Base-by-base conservation (phyloP, 2,797 vertebrate species). In the Antennarius maculatus region DNA sequence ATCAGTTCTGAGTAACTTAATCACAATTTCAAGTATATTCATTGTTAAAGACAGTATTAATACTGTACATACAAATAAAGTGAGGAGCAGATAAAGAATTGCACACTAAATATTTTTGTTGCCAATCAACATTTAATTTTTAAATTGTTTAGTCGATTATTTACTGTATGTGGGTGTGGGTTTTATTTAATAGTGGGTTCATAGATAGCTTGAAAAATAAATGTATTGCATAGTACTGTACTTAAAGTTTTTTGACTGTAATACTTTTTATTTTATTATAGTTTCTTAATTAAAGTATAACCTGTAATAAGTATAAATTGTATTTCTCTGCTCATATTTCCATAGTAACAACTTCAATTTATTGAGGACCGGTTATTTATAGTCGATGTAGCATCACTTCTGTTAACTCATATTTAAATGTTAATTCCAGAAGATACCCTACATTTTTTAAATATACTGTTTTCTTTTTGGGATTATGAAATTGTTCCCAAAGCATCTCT, bases 211-310 rank as follows among this genome's bases (percentile, higher is more conserved):
- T 69, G 43, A 77, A 78, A 31, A 54, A 61, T 87, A 85, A 72
- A 74, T 84, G 69, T 83, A 74, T 73, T 86, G 53, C 60, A 60
- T 81, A 80, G 66, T 66, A 81, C 10, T 86, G 64, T 84, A 83
- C 42, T 78, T 62, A 67, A 67, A 63, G 48, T 74, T 88, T 83
- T 76, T 90, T 76, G 66, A 69, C 81, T 89, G 76, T 87, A 82
- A 56, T 82, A 51, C 85, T 34, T 34, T 6, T 6, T 9, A 39
- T 84, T 87, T 84, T 88, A 84, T 81, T 88, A 87, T 91, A 49
- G 88, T 88, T 92, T 91, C 79, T 66, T 88, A 87, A 92, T 91
- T 91, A 93, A 93, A 92, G 49, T 72, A 82, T 85, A 77, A 80
- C 67, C 72, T 83, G 71, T 64, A 62, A 47, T 69, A 72, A 61